A percentile compares a stretch with the other conserved stretches of the same genome.
These are phyloP conservation scores for Furnarius figulus DNA, from an alignment of 2,113 vertebrate genomes.

Conservation along the genomic window DNA sequence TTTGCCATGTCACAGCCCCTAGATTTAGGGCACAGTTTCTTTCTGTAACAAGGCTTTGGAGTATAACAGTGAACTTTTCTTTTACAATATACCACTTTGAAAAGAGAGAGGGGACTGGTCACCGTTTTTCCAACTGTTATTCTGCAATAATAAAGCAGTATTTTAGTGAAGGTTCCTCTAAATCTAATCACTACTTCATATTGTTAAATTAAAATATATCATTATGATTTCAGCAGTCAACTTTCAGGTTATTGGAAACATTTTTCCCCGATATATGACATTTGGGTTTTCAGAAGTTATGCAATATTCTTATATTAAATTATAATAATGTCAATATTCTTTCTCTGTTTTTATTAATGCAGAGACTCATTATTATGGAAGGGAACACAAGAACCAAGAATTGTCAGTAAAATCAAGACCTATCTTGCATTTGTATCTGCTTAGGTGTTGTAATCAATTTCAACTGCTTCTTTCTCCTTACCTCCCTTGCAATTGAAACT, in stretches of 20 bases:
- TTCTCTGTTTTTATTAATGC: neutral
- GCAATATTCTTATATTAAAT: neutral
- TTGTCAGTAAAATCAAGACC: neutral
- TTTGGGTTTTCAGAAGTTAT: neutral
- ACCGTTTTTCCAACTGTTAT: constrained; percentile 76
- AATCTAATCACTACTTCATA: neutral
- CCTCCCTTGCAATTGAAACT: neutral
- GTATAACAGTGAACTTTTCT: constrained; percentile 71
- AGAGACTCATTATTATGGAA: neutral
- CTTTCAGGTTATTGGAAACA: neutral
- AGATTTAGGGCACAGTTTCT: constrained; percentile 71
- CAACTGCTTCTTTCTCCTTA: neutral
- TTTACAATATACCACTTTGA: constrained; percentile 73
- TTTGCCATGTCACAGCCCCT: constrained; percentile 84
- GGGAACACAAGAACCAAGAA: neutral
- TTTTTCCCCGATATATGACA: neutral
- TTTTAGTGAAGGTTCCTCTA: neutral
- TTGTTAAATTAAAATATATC: neutral
- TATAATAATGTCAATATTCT: neutral
- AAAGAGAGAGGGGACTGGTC: constrained; percentile 69
- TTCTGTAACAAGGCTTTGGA: constrained; percentile 74
- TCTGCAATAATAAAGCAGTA: constrained; percentile 43
- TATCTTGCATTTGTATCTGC: neutral
- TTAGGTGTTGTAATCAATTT: neutral
- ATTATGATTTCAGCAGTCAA: neutral